Percentiles rank a stretch among this genome's conserved stretches.
phyloP scores from a whole-genome alignment of 35 echinoderm and acorn worm species.

The Lytechinus pictus region DNA sequence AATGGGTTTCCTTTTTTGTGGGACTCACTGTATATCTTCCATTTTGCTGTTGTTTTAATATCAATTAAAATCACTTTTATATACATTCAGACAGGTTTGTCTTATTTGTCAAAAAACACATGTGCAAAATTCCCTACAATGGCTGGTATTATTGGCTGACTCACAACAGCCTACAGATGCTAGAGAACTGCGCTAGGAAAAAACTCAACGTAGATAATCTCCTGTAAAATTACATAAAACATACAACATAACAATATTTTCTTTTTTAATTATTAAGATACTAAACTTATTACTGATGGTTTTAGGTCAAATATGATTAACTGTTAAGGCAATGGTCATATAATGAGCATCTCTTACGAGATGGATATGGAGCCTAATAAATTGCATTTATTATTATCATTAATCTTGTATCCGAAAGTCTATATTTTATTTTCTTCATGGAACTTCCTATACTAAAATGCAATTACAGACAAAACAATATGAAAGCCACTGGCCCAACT shows the following conservation, averaged over 20 bases:
- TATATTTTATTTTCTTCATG: not conserved
- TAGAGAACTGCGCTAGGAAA: not conserved
- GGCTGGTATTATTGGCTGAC: not conserved
- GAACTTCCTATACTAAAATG: not conserved
- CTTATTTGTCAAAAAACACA: not conserved
- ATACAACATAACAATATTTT: not conserved
- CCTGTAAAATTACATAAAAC: not conserved
- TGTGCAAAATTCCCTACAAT: not conserved
- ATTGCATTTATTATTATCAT: too few species aligned
- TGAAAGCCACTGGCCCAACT: not conserved
- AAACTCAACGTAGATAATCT: not conserved
- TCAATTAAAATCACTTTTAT: not conserved
- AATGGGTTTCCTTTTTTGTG: too few species aligned
- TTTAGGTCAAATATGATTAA: not conserved
- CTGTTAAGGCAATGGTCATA: not conserved
- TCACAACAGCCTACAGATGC: not conserved
- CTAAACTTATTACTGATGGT: not conserved
- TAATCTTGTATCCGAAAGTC: too few species aligned
- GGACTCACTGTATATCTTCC: too few species aligned
- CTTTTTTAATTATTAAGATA: not conserved
- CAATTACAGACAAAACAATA: not conserved
- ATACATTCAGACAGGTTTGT: not conserved
- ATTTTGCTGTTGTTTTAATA: too few species aligned
- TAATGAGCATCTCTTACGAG: too few species aligned
- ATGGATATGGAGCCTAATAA: too few species aligned